Conservation (phyloP, 64 coral and sea anemone species). For the Pocillopora verrucosa region DNA sequence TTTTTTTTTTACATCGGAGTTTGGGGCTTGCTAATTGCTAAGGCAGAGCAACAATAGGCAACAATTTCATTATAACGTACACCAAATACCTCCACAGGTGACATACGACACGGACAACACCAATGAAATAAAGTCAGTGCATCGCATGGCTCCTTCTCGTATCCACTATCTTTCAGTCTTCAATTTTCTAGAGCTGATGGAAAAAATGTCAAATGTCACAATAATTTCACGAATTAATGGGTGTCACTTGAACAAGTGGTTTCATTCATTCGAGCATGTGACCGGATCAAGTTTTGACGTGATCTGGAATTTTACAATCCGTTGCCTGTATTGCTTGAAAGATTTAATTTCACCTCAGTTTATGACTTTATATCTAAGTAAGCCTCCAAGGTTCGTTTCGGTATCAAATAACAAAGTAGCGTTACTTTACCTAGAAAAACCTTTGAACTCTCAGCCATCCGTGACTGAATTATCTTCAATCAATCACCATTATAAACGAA, state of each 20-base stretch:
- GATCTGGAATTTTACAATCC: not conserved
- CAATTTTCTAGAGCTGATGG: not conserved
- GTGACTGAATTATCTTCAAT: no score
- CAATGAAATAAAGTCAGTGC: not conserved
- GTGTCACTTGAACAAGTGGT: not conserved
- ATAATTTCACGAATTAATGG: no score
- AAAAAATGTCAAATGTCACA: not conserved
- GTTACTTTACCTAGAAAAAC: no score
- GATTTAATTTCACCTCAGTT: not conserved
- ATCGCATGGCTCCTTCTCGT: not conserved
- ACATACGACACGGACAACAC: slow-evolving; percentile 14
- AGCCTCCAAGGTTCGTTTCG: not conserved
- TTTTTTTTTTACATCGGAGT: no score
- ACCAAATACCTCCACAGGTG: slow-evolving; percentile 20
- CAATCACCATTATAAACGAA: no score
- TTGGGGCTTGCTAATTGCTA: no score
- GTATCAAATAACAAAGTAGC: not conserved
- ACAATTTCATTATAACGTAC: not conserved
- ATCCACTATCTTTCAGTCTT: not conserved
- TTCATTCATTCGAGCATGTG: not conserved
- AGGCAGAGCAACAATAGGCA: no score
- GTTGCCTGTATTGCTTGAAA: not conserved
- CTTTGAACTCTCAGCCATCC: no score
- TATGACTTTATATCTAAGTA: not conserved
- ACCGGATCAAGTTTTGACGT: not conserved